These are phyloP conservation scores for Pimpla rufipes DNA, from an alignment of 2,888 invertebrate genomes.

Conservation along the genomic window DNA sequence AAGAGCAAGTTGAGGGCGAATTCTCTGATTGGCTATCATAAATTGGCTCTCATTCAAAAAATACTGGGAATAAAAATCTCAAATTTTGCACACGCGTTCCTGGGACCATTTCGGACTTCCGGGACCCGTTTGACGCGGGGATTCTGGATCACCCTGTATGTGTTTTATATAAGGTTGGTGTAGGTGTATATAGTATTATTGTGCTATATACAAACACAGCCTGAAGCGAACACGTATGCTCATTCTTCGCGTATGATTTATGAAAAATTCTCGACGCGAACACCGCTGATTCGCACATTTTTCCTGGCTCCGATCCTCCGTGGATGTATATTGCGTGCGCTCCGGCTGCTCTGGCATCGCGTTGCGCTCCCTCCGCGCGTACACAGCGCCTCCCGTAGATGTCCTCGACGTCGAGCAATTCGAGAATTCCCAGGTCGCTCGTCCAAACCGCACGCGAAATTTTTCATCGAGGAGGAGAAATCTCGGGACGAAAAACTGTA, in stretches of 20 bases:
- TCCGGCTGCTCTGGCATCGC: no score
- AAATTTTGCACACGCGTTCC: no score
- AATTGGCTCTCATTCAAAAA: no score
- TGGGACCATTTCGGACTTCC: no score
- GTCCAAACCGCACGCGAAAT: conserved; percentile 4
- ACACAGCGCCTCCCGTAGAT: neutral
- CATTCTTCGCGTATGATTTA: conserved; percentile 61
- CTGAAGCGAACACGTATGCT: conserved; percentile 47
- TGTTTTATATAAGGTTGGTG: no score
- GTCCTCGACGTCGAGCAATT: conserved; percentile 31
- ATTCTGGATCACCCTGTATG: no score
- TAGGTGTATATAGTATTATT: neutral
- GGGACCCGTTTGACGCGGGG: no score
- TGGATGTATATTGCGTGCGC: neutral
- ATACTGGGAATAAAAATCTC: no score
- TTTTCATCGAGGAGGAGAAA: conserved; percentile 16
- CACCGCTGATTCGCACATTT: conserved; percentile 54
- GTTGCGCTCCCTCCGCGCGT: neutral
- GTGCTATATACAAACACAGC: conserved; percentile 9
- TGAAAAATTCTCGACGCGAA: conserved; percentile 46
- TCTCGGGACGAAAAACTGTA: conserved; percentile 7
- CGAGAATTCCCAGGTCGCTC: conserved; percentile 22
- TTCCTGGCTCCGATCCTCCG: conserved; percentile 36
- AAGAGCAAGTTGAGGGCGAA: no score
- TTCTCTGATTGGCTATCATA: no score